Conservation (phyloP, 1,140 invertebrate genomes). For the Camponotus pennsylvanicus region DNA sequence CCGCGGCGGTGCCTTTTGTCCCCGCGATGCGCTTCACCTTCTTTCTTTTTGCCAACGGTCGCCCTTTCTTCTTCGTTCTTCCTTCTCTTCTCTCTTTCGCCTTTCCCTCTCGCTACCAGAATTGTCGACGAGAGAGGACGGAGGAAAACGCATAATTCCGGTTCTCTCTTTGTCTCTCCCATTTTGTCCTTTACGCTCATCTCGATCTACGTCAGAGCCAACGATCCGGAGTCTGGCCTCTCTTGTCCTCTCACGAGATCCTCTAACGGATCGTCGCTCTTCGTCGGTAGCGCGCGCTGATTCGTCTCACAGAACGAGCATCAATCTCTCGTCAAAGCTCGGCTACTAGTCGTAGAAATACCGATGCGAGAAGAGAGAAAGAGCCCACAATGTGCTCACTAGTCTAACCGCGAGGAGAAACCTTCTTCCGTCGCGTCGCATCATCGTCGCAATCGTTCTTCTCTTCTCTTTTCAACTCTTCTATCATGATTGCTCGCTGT, state of each 20-base stretch:
- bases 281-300: conserved; percentile 67
- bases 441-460: background rate
- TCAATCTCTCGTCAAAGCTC: conserved; percentile 86
- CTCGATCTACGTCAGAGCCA: conserved; percentile 45
- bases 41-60: conserved; percentile 74
- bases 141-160: conserved; percentile 57
- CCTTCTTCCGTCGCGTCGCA: conserved; percentile 41
- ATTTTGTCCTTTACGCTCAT: conserved; percentile 39
- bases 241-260: conserved; percentile 42
- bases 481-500: background rate
- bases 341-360: conserved; percentile 82
- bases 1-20: conserved; percentile 85
- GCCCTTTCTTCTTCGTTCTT: conserved; percentile 71
- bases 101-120: conserved; percentile 46
- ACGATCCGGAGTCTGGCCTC: conserved; percentile 49
- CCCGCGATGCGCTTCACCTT: conserved; percentile 75
- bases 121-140: conserved; percentile 59
- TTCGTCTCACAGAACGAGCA: conserved; percentile 75
- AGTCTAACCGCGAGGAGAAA: conserved; percentile 49
- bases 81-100: conserved; percentile 27
- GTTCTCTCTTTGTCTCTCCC: conserved; percentile 34
- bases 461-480: conserved; percentile 11
- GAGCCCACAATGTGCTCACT: conserved; percentile 47
- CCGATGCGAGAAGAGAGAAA: conserved; percentile 73
- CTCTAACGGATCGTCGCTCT: conserved; percentile 52